These are phyloP conservation scores for Oreonectes daqikongensis DNA, from an alignment of 2,797 vertebrate genomes.

Conservation along the genomic window DNA sequence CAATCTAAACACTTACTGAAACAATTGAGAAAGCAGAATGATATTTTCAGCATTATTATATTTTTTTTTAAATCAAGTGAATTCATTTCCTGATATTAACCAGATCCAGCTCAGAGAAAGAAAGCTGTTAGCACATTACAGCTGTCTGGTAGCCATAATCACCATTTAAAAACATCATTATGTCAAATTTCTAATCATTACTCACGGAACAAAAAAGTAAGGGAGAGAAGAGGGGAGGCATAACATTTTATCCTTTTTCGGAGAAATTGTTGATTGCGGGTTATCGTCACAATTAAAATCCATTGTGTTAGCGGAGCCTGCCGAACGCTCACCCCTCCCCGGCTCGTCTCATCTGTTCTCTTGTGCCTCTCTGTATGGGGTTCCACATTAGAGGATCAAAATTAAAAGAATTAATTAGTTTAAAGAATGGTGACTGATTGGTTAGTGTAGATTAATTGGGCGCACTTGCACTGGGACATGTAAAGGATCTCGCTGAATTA, in stretches of 20 bases:
- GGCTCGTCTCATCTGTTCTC: constrained; percentile 53
- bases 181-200: constrained; percentile 2
- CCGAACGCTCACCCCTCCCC: constrained; percentile 2
- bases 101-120: not conserved
- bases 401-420: constrained; percentile 79
- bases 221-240: not conserved
- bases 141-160: constrained; percentile 14
- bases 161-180: constrained; percentile 27
- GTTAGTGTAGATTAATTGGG: constrained; percentile 67
- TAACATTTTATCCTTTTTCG: constrained; percentile 15
- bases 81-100: not conserved
- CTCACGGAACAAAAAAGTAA: not conserved
- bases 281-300: constrained; percentile 77
- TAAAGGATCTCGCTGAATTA: constrained; percentile 19
- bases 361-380: constrained; percentile 68
- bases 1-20: no score
- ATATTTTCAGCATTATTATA: no score
- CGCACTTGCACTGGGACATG: constrained; percentile 25
- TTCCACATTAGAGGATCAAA: constrained; percentile 70
- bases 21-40: no score
- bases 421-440: constrained; percentile 78
- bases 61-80: not conserved
- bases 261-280: constrained; percentile 76
- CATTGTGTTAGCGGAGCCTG: constrained; percentile 63
- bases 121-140: constrained; percentile 8